Percentiles rank a stretch among this genome's conserved stretches.
These are phyloP conservation scores for Hyaena hyaena DNA, from an alignment of 2,113 vertebrate species.

Conservation along the genomic window DNA sequence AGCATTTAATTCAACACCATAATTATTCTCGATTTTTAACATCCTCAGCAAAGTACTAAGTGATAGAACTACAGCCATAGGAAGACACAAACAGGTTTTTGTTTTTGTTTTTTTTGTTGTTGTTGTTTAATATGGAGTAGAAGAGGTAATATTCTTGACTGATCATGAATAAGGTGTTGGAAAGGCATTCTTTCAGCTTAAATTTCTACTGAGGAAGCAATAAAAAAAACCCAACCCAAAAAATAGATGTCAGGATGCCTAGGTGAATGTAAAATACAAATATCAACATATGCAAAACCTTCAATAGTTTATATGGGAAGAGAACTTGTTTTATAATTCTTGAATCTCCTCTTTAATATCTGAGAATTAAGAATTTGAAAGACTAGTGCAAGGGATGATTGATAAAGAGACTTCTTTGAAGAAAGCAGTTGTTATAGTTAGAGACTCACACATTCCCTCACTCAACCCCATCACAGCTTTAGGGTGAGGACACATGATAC, in stretches of 20 bases:
- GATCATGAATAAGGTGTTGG: background rate
- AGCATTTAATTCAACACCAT: background rate
- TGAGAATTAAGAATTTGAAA: background rate
- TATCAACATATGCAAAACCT: background rate
- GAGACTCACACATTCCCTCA: background rate
- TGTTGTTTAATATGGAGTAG: background rate
- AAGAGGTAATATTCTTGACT: background rate
- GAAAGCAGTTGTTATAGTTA: background rate
- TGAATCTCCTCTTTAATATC: background rate
- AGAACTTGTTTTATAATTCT: background rate
- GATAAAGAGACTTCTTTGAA: background rate
- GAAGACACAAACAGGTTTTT: background rate
- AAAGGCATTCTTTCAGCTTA: background rate
- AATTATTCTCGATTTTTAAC: background rate
- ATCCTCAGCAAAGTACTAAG: background rate
- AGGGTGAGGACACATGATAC: background rate
- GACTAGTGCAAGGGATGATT: background rate
- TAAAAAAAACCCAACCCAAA: too few species aligned
- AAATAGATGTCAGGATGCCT: background rate
- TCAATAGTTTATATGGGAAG: background rate
- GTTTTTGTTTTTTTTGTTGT: background rate
- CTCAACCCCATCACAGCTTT: background rate
- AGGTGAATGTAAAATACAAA: background rate
- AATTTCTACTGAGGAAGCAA: background rate
- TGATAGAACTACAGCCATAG: background rate